Percentiles rank a stretch among this genome's conserved stretches.
These are phyloP conservation scores for Halcyon leucocephala DNA, from an alignment of 2,797 vertebrate species.

Conservation along the genomic window DNA sequence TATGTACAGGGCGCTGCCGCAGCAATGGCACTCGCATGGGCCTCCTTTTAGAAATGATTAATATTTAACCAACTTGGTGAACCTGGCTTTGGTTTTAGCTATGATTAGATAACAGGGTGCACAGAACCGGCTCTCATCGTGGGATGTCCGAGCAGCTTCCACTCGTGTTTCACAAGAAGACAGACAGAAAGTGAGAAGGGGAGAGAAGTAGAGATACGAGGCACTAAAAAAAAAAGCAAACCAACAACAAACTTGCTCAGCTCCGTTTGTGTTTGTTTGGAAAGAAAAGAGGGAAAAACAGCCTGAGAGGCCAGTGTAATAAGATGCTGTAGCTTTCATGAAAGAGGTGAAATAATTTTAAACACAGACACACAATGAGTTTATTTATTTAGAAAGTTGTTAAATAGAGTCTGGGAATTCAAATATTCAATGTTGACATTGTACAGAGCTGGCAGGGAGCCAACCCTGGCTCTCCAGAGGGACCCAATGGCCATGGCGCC, in stretches of 20 bases:
- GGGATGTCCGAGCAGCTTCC: neutral
- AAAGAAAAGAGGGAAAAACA: constrained; percentile 65
- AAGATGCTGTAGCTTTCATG: constrained; percentile 80
- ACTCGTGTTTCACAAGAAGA: neutral
- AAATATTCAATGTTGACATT: constrained; percentile 98
- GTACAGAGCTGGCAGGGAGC: constrained; percentile 89
- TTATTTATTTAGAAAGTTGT: constrained; percentile 96
- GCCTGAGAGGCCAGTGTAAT: constrained; percentile 74
- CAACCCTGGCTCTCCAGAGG: constrained; percentile 83
- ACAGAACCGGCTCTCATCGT: neutral
- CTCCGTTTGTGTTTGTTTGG: constrained; percentile 77
- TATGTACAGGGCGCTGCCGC: constrained; percentile 48
- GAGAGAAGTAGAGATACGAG: neutral
- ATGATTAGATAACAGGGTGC: constrained; percentile 64
- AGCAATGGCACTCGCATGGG: constrained; percentile 64
- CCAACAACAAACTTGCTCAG: neutral
- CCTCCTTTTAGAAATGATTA: constrained; percentile 73
- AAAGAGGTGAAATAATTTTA: constrained; percentile 88
- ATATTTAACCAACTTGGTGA: constrained; percentile 76
- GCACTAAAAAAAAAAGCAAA: neutral
- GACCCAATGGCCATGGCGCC: constrained; percentile 79
- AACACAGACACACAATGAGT: constrained; percentile 91
- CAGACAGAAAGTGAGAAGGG: neutral
- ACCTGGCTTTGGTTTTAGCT: constrained; percentile 69
- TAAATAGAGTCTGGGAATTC: constrained; percentile 98